Base-by-base conservation (phyloP, 2,797 vertebrate genomes). In the Microctenopoma stevenorrisi region DNA sequence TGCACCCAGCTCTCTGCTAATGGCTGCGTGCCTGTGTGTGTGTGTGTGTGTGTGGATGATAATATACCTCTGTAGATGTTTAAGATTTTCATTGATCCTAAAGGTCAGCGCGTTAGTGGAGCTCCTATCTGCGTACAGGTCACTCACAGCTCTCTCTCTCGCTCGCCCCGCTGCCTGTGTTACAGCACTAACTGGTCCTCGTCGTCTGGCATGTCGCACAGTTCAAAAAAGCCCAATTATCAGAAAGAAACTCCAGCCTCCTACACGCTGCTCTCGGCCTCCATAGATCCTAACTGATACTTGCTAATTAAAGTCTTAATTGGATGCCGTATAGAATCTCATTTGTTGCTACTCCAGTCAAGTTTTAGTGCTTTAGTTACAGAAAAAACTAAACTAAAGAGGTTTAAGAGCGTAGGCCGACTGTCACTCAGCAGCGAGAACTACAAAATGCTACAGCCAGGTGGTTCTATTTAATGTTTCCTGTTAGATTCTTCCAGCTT, bases 1-100 rank as follows among this genome's bases (percentile, higher is more conserved):
- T 42, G 69, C 65, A 52, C 62, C 62, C 43, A 49, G 37, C 55
- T 43, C 52, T 60, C 49, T 4, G 59, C 64, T 85, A 72, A 76
- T 64, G 48, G 66, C 38, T 40, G 1, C 9, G 12, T 26, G 61
- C 51, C 43, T 74, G 44, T 73, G 16, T 46, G 44, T 56, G 59
- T 49, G 61, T 46, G 64, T 68, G 47, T 65, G 38, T 64, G 43
- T 13, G 9, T 18, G 18, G 18, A 18, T 18, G 18, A 18, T 18
- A 18, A 33, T 33, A 43, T 43, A 13, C 4, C 12, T 42, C 14
- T 42, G 38, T 42, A 13, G 38, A 42, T 4, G 14, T 42, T 22
- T 22, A 22, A 22, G 22, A 22, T 22, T 22, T 22, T 22, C 22
- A 22, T 22, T 22, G 38, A 42, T 42, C 38, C 13, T 12, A 42